Evolutionary conservation across 2,888 invertebrate genomes (phyloP).

Genomic region (Noctua janthina): DNA sequence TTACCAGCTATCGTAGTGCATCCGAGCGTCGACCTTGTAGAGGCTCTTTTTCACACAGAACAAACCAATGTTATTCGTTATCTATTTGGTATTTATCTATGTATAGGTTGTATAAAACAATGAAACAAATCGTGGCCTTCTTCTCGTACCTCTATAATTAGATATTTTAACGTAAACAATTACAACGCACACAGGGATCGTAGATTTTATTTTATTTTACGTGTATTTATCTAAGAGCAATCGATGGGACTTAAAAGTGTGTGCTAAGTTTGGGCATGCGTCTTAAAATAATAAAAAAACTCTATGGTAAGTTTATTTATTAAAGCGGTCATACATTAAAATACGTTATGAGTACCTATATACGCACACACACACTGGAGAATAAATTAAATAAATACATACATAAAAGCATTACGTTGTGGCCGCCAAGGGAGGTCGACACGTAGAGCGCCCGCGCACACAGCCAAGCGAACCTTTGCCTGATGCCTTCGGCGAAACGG

Average conservation of each 20-base stretch:
- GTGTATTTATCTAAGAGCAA: conserved; percentile 23
- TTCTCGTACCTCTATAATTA: conserved; percentile 78
- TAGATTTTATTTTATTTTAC: conserved; percentile 57
- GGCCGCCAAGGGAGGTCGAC: conserved; percentile 81
- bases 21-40: conserved; percentile 67
- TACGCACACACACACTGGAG: conserved; percentile 69
- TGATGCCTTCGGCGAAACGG: conserved; percentile 54
- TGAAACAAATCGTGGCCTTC: conserved; percentile 84
- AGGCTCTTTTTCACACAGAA: conserved; percentile 75
- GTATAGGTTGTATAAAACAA: conserved; percentile 79
- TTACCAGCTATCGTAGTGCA: conserved; percentile 49
- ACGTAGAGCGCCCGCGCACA: conserved; percentile 69
- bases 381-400: conserved; percentile 81
- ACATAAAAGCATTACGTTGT: conserved; percentile 73
- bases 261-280: neutral
- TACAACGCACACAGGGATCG: conserved; percentile 74
- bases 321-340: conserved; percentile 52
- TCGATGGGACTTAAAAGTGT: conserved; percentile 24
- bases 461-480: conserved; percentile 62
- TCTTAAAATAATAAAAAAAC: conserved; percentile 16
- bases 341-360: conserved; percentile 45
- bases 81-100: conserved; percentile 72
- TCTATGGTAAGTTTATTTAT: conserved; percentile 32
- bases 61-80: conserved; percentile 71
- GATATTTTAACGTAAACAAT: conserved; percentile 77